A percentile compares a stretch with the other conserved stretches of the same genome.
Evolutionary conservation across 2,113 vertebrate species (phyloP).

Genomic region (Periophthalmus modestus): DNA sequence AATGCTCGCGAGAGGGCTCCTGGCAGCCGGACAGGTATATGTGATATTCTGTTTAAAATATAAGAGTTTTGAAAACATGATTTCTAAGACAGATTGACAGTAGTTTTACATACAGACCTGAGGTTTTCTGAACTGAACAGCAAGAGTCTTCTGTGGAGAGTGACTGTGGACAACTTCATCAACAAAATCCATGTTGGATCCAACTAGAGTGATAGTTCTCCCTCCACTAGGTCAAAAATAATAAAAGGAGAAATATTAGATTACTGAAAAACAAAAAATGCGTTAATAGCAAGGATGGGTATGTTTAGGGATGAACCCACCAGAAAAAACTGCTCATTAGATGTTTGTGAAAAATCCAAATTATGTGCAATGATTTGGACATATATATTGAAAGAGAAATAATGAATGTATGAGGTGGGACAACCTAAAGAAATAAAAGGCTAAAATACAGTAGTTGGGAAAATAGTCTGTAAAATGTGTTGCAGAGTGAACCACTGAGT

Average conservation of each 20-base stretch:
- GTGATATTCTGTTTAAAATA: slow-evolving; percentile 27
- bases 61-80: not conserved
- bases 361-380: too few species aligned
- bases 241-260: not conserved
- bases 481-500: too few species aligned
- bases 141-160: not conserved
- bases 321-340: too few species aligned
- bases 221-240: slow-evolving; percentile 78
- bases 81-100: not conserved
- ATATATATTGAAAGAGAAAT: too few species aligned
- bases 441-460: not conserved
- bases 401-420: too few species aligned
- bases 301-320: not conserved
- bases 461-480: too few species aligned
- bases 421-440: too few species aligned
- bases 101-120: slow-evolving; percentile 40
- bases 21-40: slow-evolving; percentile 39
- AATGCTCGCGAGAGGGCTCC: not conserved
- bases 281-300: not conserved
- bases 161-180: slow-evolving; percentile 63
- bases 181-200: slow-evolving; percentile 82
- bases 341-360: too few species aligned
- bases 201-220: slow-evolving; percentile 79
- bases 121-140: not conserved
- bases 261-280: not conserved